phyloP scores from a whole-genome alignment of 2,113 vertebrate genomes.

The Halcyon senegalensis region DNA sequence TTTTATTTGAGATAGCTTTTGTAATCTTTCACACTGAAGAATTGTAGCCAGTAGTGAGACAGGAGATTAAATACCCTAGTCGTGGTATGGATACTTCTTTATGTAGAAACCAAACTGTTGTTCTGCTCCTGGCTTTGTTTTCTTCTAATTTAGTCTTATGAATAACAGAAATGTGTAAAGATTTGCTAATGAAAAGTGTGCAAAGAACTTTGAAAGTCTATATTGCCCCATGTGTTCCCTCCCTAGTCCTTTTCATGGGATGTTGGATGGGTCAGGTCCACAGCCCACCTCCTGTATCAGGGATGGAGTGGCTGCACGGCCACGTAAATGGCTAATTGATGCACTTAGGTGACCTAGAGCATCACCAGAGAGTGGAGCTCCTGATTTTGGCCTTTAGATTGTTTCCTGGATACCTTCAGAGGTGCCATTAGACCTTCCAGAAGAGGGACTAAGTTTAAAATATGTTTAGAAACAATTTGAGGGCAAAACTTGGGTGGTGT shows the following conservation, averaged over 20 bases:
- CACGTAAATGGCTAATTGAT: not conserved
- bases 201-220: not conserved
- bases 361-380: not conserved
- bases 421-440: not conserved
- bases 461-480: not conserved
- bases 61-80: not conserved
- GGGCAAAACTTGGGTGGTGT: not conserved
- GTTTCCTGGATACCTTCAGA: not conserved
- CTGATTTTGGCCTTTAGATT: not conserved
- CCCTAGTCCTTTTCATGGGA: not conserved
- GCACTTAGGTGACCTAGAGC: accelerated
- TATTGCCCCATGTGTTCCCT: not conserved
- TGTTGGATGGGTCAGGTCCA: not conserved
- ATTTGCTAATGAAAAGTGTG: not conserved
- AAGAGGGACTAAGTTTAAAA: not conserved
- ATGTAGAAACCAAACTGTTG: not conserved
- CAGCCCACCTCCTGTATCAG: not conserved
- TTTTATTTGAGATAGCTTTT: not conserved
- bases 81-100: not conserved
- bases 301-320: not conserved
- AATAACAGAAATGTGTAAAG: not conserved
- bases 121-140: not conserved
- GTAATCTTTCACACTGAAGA: not conserved
- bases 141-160: not conserved
- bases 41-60: not conserved